These are phyloP conservation scores for Siniperca knerii DNA, from an alignment of 2,113 vertebrate species.

Conservation along the genomic window DNA sequence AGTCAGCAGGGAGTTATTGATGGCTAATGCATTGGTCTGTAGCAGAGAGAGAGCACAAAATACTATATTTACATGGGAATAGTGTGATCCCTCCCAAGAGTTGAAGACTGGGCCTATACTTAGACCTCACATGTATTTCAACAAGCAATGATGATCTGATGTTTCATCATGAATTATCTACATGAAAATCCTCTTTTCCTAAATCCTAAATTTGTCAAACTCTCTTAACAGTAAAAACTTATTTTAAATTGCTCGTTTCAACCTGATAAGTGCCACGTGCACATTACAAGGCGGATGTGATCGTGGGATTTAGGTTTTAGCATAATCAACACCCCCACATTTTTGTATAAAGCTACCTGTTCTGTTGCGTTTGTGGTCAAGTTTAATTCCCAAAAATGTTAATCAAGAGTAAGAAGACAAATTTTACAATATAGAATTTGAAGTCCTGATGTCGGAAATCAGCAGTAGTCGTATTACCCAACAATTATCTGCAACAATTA, in stretches of 20 bases:
- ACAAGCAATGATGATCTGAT: neutral
- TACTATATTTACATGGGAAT: constrained; percentile 9
- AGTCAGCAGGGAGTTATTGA: constrained; percentile 60
- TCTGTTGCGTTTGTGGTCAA: neutral
- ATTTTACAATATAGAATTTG: neutral
- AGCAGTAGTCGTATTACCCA: neutral
- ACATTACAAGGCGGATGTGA: neutral
- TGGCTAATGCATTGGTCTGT: constrained; percentile 28
- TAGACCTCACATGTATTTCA: neutral
- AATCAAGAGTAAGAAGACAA: too few relatives aligned
- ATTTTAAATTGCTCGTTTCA: neutral
- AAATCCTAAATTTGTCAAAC: neutral
- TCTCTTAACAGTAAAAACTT: too few relatives aligned
- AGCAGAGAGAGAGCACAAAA: constrained; percentile 22
- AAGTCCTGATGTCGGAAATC: neutral
- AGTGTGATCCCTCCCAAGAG: constrained; percentile 14
- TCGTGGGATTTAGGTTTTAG: neutral
- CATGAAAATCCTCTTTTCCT: neutral
- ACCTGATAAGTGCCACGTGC: neutral
- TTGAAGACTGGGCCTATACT: neutral
- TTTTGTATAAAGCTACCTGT: neutral
- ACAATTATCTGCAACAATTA: too few relatives aligned
- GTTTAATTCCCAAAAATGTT: neutral
- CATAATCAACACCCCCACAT: neutral
- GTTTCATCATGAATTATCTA: neutral